Evolutionary conservation across 2,888 invertebrate species (phyloP).

Genomic region (Sepioteuthis lessoniana): DNA sequence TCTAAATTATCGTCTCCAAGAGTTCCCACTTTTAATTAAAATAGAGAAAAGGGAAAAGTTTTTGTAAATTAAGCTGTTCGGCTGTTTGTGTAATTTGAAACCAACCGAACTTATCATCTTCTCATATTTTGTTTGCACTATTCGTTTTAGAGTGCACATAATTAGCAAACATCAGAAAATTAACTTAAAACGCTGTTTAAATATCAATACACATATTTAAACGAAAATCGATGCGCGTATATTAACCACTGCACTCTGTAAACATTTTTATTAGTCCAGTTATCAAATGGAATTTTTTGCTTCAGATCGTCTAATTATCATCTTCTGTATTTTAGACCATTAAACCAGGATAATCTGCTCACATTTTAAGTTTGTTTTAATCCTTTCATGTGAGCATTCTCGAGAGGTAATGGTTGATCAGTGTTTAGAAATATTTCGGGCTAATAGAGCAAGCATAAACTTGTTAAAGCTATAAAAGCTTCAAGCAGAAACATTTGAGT

Average conservation of each 20-base stretch:
- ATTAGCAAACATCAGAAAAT: background rate
- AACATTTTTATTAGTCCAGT: background rate
- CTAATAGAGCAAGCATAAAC: no score
- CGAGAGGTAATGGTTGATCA: no score
- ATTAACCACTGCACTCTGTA: background rate
- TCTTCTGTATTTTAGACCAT: background rate
- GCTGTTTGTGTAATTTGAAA: background rate
- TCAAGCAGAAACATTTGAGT: no score
- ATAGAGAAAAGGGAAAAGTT: no score
- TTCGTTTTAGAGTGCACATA: background rate
- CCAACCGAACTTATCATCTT: background rate
- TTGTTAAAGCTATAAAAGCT: no score
- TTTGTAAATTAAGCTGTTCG: no score
- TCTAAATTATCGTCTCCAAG: no score
- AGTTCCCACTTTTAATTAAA: no score
- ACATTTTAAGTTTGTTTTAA: no score
- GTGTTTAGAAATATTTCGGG: no score
- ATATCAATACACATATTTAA: background rate
- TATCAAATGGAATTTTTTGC: background rate
- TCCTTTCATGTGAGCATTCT: no score
- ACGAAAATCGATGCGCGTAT: background rate
- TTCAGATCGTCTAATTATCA: background rate
- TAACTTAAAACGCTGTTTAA: background rate
- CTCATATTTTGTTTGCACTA: background rate
- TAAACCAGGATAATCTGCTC: no score